A percentile compares a stretch with the other conserved stretches of the same genome.
These are phyloP conservation scores for Lasius platythorax DNA, from an alignment of 2,888 invertebrate species.

Conservation along the genomic window DNA sequence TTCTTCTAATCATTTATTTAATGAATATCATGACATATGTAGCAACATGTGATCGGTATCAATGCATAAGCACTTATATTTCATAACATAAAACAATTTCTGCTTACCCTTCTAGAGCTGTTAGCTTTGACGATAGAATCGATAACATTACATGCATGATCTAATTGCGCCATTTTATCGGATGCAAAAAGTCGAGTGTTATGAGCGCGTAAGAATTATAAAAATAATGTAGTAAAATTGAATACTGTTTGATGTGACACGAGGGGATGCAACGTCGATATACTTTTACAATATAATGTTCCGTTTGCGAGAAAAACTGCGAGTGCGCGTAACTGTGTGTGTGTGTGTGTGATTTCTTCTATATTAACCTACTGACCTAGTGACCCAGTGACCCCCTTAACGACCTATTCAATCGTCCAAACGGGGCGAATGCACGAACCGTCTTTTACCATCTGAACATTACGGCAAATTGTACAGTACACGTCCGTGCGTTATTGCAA, in stretches of 20 bases:
- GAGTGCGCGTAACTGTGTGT: slow-evolving; percentile 34
- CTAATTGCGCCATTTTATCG: slow-evolving; percentile 42
- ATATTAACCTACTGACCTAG: slow-evolving; percentile 51
- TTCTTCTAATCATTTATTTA: slow-evolving; percentile 19
- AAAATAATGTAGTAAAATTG: slow-evolving; percentile 4
- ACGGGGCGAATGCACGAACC: slow-evolving; percentile 50
- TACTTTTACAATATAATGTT: slow-evolving; percentile 24
- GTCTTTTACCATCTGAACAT: slow-evolving; percentile 42
- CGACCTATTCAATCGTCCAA: slow-evolving; percentile 39
- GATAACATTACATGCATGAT: slow-evolving; percentile 41
- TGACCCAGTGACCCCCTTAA: slow-evolving; percentile 48
- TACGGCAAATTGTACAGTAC: slow-evolving; percentile 44
- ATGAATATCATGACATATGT: slow-evolving; percentile 18
- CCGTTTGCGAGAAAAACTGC: slow-evolving; percentile 38
- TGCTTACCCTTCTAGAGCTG: neutral
- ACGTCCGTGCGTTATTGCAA: slow-evolving; percentile 28
- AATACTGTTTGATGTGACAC: slow-evolving; percentile 9
- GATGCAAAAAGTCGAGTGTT: slow-evolving; percentile 17
- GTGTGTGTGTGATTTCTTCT: slow-evolving; percentile 25
- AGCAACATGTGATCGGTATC: slow-evolving; percentile 23
- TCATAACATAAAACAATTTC: slow-evolving; percentile 38
- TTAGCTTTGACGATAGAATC: slow-evolving; percentile 38
- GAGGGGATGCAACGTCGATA: neutral
- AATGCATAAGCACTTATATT: slow-evolving; percentile 26
- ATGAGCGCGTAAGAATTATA: slow-evolving; percentile 11